Evolutionary conservation across 1,140 invertebrate genomes (phyloP), one percentile per base, ranked within the genome.

Genomic region (Laupala kohalensis): DNA sequence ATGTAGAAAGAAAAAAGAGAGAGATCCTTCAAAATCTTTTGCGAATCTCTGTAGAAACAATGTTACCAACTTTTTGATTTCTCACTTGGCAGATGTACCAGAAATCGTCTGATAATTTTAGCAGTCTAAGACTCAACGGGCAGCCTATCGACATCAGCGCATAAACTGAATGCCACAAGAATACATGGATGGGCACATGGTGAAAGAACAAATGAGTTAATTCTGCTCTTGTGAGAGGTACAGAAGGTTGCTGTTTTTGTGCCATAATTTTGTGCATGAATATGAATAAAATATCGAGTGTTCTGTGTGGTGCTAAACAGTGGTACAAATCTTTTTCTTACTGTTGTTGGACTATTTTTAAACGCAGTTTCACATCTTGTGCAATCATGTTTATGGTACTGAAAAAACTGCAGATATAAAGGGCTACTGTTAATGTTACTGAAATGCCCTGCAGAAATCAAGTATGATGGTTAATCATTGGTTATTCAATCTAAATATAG

Each of bases 91-190:
- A 71, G 70, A 71, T 71, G 70, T 65, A 66, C 70, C 28, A 29
- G 70, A 71, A 65, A 28, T 66, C 70, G 37, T 68, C 67, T 68
- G 64, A 71, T 63, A 64, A 71, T 65, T 71, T 71, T 65, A 71
- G 28, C 28, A 65, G 70, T 71, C 70, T 65, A 63, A 69, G 67
- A 68, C 64, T 72, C 65, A 72, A 72, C 67, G 67, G 66, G 15
- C 65, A 72, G 67, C 67, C 71, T 15, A 72, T 72, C 67, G 25
- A 72, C 71, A 69, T 72, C 67, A 72, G 71, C 24, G 71, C 71
- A 27, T 72, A 67, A 72, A 24, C 26, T 64, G 64, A 37, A 3
- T 6, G 24, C 23, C 27, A 9, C 28, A 27, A 37, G 26, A 68
- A 26, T n/a, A 23, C 23, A 64, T 24, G 23, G 66, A 67, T 53